A percentile compares a stretch with the other conserved stretches of the same genome.
Conservation (phyloP, 2,113 vertebrate species). For the Ptilonorhynchus violaceus region DNA sequence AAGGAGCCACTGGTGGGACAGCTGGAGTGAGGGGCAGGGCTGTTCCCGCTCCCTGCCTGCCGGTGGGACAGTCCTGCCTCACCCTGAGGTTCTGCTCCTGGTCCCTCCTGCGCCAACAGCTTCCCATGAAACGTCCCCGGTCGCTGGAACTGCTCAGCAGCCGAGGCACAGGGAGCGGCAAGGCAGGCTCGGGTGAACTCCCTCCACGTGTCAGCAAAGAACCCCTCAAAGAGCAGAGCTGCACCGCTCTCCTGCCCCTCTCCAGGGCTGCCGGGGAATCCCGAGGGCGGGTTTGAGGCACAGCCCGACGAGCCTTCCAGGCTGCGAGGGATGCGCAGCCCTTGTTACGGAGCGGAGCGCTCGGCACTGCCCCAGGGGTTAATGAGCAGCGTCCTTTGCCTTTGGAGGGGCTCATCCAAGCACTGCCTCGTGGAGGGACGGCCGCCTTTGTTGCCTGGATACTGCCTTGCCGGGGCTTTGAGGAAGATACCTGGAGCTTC, state of each 20-base stretch:
- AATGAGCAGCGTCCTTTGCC: constrained; percentile 31
- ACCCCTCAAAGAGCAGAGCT: neutral
- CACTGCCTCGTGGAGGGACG: neutral
- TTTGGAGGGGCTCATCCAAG: neutral
- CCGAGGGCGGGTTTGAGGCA: neutral
- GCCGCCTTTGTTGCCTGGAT: constrained; percentile 34
- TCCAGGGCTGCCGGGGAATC: neutral
- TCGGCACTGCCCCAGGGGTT: constrained; percentile 10
- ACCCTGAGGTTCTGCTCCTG: neutral
- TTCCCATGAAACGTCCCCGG: neutral
- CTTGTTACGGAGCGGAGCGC: neutral
- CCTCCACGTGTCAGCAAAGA: neutral
- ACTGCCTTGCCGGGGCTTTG: neutral
- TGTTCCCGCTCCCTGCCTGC: neutral
- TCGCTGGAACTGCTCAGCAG: rapidly evolving
- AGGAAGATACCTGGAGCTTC: constrained; percentile 33
- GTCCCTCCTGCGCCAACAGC: neutral
- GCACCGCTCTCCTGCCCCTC: neutral
- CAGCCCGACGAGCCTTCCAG: neutral
- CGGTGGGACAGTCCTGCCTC: neutral
- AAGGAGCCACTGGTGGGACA: neutral
- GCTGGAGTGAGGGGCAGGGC: neutral
- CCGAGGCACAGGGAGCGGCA: neutral
- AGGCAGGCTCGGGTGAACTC: neutral
- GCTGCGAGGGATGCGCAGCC: neutral